phyloP scores from a whole-genome alignment of 2,888 invertebrate species.

The Synanthedon myopaeformis region DNA sequence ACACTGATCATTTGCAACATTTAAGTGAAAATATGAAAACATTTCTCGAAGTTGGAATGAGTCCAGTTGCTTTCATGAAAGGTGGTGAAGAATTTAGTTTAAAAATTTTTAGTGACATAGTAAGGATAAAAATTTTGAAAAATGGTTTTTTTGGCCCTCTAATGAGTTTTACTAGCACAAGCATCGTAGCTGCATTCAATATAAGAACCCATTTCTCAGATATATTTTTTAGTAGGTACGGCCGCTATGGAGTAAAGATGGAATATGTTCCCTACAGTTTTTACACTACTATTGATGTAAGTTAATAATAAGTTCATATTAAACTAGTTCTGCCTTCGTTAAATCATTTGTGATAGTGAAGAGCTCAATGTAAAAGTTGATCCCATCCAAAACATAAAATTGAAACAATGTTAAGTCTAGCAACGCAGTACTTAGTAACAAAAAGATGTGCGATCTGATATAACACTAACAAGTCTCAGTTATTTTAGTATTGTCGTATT shows the following conservation, averaged over 20 bases:
- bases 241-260: constrained; percentile 11
- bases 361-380: too few species aligned
- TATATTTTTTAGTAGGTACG: constrained; percentile 26
- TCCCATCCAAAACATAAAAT: too few species aligned
- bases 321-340: background rate
- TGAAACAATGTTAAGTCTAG: too few species aligned
- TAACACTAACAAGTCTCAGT: too few species aligned
- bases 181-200: constrained; percentile 25
- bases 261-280: constrained; percentile 27
- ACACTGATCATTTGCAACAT: constrained; percentile 11
- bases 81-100: constrained; percentile 24
- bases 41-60: constrained; percentile 23
- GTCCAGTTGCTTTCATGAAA: constrained; percentile 33
- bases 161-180: constrained; percentile 28
- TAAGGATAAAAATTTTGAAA: constrained; percentile 27
- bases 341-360: too few species aligned
- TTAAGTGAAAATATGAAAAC: constrained; percentile 20
- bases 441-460: too few species aligned
- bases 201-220: constrained; percentile 40
- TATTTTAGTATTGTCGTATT: too few species aligned
- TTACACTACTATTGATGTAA: constrained; percentile 40
- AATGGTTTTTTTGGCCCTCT: constrained; percentile 32
- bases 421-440: too few species aligned
- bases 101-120: constrained; percentile 23
- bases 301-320: constrained; percentile 5